These are phyloP conservation scores for Scelioninae gen. 1 DNA, from an alignment of 2,888 invertebrate genomes.

Conservation along the genomic window DNA sequence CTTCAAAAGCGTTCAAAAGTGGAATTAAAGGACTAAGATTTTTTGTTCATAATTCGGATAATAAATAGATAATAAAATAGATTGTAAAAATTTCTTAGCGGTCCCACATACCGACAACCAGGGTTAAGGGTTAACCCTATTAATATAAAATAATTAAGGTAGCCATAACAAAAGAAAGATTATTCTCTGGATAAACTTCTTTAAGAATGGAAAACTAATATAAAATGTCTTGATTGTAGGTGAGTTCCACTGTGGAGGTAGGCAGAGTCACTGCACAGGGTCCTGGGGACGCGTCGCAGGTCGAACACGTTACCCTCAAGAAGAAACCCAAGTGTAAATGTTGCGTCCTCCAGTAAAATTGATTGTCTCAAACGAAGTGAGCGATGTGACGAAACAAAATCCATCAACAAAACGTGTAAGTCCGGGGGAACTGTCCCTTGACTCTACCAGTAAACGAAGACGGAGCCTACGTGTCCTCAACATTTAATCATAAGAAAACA, in stretches of 20 bases:
- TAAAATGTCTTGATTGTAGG: conserved; percentile 72
- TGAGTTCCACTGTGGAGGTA: conserved; percentile 87
- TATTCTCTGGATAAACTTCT: not conserved
- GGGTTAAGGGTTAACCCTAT: no score
- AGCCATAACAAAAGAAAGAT: not conserved
- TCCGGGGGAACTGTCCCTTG: conserved; percentile 23
- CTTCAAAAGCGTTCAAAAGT: no score
- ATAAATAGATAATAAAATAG: no score
- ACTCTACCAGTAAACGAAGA: conserved; percentile 48
- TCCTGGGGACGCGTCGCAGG: conserved; percentile 90
- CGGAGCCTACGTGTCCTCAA: conserved; percentile 59
- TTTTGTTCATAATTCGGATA: no score
- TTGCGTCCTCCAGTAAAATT: conserved; percentile 94
- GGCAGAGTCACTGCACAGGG: conserved; percentile 90
- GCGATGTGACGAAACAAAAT: conserved; percentile 38
- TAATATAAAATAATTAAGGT: not conserved
- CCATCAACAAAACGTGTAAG: conserved; percentile 27
- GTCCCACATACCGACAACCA: no score
- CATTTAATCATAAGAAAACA: conserved; percentile 45
- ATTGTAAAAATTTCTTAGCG: no score
- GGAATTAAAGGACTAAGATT: no score
- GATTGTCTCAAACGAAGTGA: conserved; percentile 26
- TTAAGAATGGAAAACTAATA: no score
- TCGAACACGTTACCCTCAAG: conserved; percentile 96
- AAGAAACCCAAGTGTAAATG: conserved; percentile 98